Evolutionary conservation across 2,888 invertebrate species (phyloP), one percentile per base, ranked within the genome.

Genomic region (Xanthorhoe designata): DNA sequence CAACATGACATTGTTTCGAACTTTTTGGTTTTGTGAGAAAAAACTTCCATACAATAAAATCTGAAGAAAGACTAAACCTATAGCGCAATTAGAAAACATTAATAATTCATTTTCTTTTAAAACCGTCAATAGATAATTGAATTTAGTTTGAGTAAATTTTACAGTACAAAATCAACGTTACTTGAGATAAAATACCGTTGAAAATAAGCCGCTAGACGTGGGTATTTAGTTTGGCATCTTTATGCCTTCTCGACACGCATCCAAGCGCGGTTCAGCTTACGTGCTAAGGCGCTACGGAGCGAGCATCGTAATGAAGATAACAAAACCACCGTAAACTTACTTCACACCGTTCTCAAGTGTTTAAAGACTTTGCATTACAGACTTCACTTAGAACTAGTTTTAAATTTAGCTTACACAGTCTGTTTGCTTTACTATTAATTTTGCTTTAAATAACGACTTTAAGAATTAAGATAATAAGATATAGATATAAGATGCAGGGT

Each of bases 241-340:
- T 2, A 63, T 67, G 63, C 63, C 47, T 60, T 52, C 61, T 68
- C 54, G 47, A 61, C 58, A 68, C 58, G 57, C 58, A 61, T 58
- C 29, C 56, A 59, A 45, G 58, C 54, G 51, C 62, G 24, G 49
- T 62, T 51, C 3, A 59, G 38, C 49, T 56, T 17, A 56, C 24
- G 45, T 62, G 54, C 13, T 49, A 38, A 49, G 38, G n/a, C 49
- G n/a, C 53, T 53, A 19, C 49, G 60, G 38, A 19, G 24, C 51
- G 45, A 47, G 18, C 35, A 61, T 52, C 10, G 56, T 60, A 64
- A 61, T 66, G 51, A 62, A 61, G 63, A 59, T 60, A 58, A 55
- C 64, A 64, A 61, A 64, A 66, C 56, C 8, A 60, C 50, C 19
- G 18, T 57, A 63, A 66, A 50, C 53, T 53, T 63, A 19, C 35